Conservation (phyloP, 2,113 vertebrate species). For the Periophthalmus modestus region DNA sequence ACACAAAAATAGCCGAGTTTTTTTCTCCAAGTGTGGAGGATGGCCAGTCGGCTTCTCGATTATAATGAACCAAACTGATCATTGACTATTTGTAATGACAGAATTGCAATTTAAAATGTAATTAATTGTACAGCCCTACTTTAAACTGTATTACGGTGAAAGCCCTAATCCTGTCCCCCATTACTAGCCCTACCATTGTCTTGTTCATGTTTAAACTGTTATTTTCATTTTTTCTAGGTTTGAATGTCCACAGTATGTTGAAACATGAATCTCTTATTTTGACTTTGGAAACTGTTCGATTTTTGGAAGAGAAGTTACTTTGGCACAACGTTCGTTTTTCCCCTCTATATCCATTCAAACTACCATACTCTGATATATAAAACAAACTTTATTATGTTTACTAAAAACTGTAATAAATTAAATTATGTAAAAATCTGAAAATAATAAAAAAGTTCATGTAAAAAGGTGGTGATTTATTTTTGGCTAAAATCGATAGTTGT, state of each 20-base stretch:
- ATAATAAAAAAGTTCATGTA: slow-evolving; percentile 13
- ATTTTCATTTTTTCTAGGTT: slow-evolving; percentile 65
- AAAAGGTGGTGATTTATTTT: not conserved
- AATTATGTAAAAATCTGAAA: slow-evolving; percentile 45
- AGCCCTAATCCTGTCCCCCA: too few relatives aligned
- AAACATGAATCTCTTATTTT: slow-evolving; percentile 85
- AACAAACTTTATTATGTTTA: slow-evolving; percentile 48
- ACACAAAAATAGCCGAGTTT: too few relatives aligned
- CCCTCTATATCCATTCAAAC: slow-evolving; percentile 78
- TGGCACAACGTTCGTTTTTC: slow-evolving; percentile 83
- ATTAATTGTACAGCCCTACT: too few relatives aligned
- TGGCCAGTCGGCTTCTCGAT: too few relatives aligned
- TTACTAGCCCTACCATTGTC: not conserved
- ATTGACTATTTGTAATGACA: too few relatives aligned
- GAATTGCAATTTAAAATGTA: too few relatives aligned
- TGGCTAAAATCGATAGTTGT: slow-evolving; percentile 31
- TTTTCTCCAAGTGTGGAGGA: too few relatives aligned
- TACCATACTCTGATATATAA: slow-evolving; percentile 79
- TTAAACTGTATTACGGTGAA: too few relatives aligned
- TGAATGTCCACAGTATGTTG: slow-evolving; percentile 89
- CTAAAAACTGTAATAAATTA: slow-evolving; percentile 49
- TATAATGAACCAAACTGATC: too few relatives aligned
- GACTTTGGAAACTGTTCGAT: slow-evolving; percentile 78
- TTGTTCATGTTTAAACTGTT: not conserved
- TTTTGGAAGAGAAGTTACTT: slow-evolving; percentile 87